Conservation (phyloP, 2,888 invertebrate species). For the Axea sp. region DNA sequence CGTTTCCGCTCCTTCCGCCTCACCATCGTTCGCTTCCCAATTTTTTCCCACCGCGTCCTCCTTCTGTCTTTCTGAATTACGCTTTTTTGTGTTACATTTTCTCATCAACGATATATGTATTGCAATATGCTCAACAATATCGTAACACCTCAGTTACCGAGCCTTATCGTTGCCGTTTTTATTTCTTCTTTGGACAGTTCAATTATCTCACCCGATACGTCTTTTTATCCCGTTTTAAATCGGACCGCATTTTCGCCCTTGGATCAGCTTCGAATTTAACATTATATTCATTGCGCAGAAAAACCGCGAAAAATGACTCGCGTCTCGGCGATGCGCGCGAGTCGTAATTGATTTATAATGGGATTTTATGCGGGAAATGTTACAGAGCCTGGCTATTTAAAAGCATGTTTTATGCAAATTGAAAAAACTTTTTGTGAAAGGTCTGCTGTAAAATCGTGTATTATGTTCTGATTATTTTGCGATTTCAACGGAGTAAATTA, state of each 20-base stretch:
- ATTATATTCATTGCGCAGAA: constrained; percentile 33
- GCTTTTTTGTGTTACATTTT: constrained; percentile 56
- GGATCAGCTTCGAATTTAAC: constrained; percentile 28
- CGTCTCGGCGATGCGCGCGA: background rate
- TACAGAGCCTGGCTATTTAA: constrained; percentile 15
- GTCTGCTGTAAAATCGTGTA: constrained; percentile 11
- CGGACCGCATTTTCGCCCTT: constrained; percentile 30
- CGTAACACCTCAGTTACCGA: constrained; percentile 64
- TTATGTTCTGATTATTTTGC: constrained; percentile 17
- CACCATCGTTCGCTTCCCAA: constrained; percentile 28
- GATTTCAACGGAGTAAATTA: constrained; percentile 1
- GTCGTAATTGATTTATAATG: constrained; percentile 51
- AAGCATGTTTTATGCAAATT: constrained; percentile 48
- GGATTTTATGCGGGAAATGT: constrained; percentile 15
- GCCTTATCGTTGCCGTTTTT: constrained; percentile 62
- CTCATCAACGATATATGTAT: constrained; percentile 64
- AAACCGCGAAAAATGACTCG: constrained; percentile 27
- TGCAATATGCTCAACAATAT: constrained; percentile 65
- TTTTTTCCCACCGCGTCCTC: constrained; percentile 37
- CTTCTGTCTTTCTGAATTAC: constrained; percentile 54
- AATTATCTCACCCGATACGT: constrained; percentile 65
- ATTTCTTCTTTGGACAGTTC: constrained; percentile 67
- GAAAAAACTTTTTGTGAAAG: constrained; percentile 31
- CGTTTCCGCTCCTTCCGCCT: constrained; percentile 39
- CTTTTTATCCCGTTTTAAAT: constrained; percentile 61